A percentile compares a stretch with the other conserved stretches of the same genome.
Conservation (phyloP, 1,140 invertebrate genomes). For the Drosophila varians region DNA sequence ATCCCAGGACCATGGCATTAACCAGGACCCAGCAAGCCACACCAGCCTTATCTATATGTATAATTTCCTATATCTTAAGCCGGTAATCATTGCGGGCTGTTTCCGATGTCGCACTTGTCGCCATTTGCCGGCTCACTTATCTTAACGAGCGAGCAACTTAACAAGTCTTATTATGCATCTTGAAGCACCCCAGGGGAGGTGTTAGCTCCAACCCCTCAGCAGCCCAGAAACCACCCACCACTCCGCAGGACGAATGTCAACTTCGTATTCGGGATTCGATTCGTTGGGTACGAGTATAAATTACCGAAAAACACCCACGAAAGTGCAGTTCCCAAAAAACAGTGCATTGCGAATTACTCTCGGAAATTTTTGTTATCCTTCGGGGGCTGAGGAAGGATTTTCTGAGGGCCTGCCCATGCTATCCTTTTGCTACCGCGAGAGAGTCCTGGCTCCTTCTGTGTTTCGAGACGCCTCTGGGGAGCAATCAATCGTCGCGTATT, state of each 20-base stretch:
- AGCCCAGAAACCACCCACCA: background rate
- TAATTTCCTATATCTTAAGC: conserved; percentile 62
- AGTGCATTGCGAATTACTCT: conserved; percentile 29
- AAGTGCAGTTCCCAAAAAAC: conserved; percentile 60
- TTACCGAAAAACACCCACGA: conserved; percentile 61
- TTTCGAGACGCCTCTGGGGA: conserved; percentile 67
- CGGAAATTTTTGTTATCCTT: background rate
- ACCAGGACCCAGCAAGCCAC: conserved; percentile 3
- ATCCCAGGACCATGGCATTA: conserved; percentile 18
- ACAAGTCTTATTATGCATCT: conserved; percentile 80
- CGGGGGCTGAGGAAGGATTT: conserved; percentile 8
- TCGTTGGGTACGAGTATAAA: conserved; percentile 40
- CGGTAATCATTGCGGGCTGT: conserved; percentile 73
- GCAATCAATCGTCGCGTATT: conserved; percentile 81
- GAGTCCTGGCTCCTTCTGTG: conserved; percentile 9
- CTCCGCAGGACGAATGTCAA: conserved; percentile 24
- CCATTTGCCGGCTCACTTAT: conserved; percentile 80
- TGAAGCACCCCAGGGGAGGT: conserved; percentile 53
- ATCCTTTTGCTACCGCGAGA: conserved; percentile 7
- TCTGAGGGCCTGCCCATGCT: conserved; percentile 57
- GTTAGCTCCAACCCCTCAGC: background rate
- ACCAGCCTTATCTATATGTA: conserved; percentile 33
- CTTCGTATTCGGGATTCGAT: conserved; percentile 21
- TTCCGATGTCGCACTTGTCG: conserved; percentile 72
- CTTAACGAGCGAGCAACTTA: conserved; percentile 80